These are phyloP conservation scores for Porites evermanni DNA, from an alignment of 92 coral and sea anemone species.

Conservation along the genomic window DNA sequence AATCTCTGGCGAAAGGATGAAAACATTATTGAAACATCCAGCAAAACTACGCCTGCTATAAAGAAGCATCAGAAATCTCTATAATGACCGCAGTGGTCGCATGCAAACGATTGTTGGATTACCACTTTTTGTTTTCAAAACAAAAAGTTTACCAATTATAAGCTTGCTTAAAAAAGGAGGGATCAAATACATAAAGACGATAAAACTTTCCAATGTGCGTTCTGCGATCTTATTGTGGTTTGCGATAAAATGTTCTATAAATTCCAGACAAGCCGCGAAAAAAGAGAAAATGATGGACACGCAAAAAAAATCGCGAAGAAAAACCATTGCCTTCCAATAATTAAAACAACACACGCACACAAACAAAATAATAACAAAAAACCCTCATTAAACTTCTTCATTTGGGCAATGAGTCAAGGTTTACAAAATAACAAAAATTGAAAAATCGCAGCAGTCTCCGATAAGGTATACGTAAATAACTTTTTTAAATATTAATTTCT, in stretches of 20 bases:
- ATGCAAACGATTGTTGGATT: not conserved
- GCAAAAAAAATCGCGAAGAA: not conserved
- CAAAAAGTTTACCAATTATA: not conserved
- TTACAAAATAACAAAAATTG: not conserved
- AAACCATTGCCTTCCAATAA: no score
- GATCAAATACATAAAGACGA: not conserved
- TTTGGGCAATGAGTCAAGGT: not conserved
- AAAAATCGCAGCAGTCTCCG: not conserved
- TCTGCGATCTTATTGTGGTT: constrained; percentile 8
- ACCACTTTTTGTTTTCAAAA: not conserved
- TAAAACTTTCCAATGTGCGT: not conserved
- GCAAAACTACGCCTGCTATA: not conserved
- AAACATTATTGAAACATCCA: constrained; percentile 35
- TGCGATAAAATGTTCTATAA: no score
- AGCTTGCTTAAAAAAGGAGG: not conserved
- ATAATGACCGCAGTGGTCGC: constrained; percentile 2
- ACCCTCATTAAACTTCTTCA: not conserved
- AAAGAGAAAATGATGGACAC: not conserved
- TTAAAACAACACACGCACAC: not conserved
- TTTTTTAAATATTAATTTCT: no score
- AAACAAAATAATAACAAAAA: not conserved
- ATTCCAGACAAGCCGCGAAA: not conserved
- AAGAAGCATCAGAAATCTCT: constrained; percentile 1
- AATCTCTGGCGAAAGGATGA: constrained; percentile 47
- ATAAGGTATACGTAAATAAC: no score